Evolutionary conservation across 1,140 invertebrate species (phyloP), one percentile per base, ranked within the genome.

Genomic region (Stratiolaelaps scimitus): DNA sequence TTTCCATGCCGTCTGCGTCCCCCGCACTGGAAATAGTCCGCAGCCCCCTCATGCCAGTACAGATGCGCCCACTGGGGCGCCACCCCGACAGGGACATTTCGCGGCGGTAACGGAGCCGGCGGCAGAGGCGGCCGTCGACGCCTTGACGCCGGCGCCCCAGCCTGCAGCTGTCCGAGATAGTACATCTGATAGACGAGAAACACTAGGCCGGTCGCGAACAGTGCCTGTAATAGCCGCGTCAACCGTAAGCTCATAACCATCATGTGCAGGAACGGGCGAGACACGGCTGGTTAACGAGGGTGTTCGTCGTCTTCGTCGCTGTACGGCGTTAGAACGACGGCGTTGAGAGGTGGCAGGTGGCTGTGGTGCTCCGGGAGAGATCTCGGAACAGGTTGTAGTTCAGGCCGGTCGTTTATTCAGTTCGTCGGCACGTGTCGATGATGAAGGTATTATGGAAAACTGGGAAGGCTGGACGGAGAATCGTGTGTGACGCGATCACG

Each of bases 101-200:
- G 53, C 15, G 53, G 23, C 26, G 53, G 23, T 6, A 26, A 26
- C 1, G 53, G 53, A 2, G 53, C 17, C 23, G 34, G 23, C 4
- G 26, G 26, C 34, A 34, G 13, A 17, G 34, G 23, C 10, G 23
- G 53, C 26, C 34, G 26, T 10, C 53, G 53, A 5, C 53, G 53
- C 23, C 23, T 26, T 6, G 53, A 60, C 26, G 15, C 26, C 26
- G 15, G 15, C 10, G 53, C 13, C 20, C 13, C 13, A 15, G 26
- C 15, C 20, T 60, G 53, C 13, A 60, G 53, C 34, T 60, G 53
- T 19, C 23, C 34, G 26, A 60, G 23, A 15, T 26, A 26, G 53
- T 60, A 60, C 23, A 60, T 60, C 10, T 60, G 53, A 60, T 60
- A 60, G 13, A 60, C 23, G 17, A 60, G 15, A 34, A 60, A 60